Evolutionary conservation across 2,797 vertebrate species (phyloP).

Genomic region (Gambelia wislizenii): DNA sequence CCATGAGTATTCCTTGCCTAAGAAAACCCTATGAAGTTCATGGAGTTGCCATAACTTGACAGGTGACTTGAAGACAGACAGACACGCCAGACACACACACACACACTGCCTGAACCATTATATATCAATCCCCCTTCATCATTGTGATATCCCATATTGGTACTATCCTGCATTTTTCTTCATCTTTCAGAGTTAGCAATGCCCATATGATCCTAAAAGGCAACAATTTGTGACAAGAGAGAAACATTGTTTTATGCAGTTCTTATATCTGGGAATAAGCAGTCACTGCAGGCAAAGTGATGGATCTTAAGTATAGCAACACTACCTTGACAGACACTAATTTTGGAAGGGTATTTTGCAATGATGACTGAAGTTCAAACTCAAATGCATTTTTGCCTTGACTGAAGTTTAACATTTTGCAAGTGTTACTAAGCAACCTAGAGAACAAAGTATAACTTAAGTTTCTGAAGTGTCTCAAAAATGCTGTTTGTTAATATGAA

Average conservation of each 20-base stretch:
- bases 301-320: conserved; percentile 64
- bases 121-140: neutral
- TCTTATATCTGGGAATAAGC: conserved; percentile 54
- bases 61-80: too few species aligned
- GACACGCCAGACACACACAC: too few species aligned
- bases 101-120: neutral
- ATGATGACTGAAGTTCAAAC: conserved; percentile 59
- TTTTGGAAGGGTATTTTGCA: conserved; percentile 72
- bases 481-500: conserved; percentile 36
- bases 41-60: too few species aligned
- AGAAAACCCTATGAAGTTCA: too few species aligned
- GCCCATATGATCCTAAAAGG: conserved; percentile 15
- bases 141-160: fast-evolving
- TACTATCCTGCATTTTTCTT: conserved; percentile 24
- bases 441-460: conserved; percentile 41
- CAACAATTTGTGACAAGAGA: conserved; percentile 16
- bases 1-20: too few species aligned
- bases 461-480: conserved; percentile 46
- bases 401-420: conserved; percentile 34
- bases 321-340: conserved; percentile 66
- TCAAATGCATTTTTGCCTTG: conserved; percentile 40
- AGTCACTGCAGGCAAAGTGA: conserved; percentile 60
- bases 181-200: neutral
- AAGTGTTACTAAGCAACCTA: conserved; percentile 68
- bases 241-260: conserved; percentile 20